phyloP scores from a whole-genome alignment of 2,888 invertebrate species.

The Campaea margaritaria region DNA sequence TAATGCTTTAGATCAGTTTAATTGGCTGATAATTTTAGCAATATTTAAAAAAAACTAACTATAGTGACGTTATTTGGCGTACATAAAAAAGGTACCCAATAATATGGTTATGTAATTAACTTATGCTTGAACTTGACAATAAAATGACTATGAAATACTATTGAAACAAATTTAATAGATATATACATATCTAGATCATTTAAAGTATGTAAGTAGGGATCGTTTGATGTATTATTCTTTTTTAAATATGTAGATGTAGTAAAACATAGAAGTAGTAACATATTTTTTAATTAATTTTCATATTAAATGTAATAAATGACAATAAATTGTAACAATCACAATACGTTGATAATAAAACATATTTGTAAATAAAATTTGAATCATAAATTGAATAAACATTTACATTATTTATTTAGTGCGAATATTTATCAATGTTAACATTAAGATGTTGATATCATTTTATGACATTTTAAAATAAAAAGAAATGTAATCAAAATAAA shows the following conservation, averaged over 20 bases:
- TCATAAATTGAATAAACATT: slow-evolving; percentile 47
- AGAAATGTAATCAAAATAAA: slow-evolving; percentile 65
- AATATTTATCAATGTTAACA: slow-evolving; percentile 82
- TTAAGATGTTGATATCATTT: slow-evolving; percentile 85
- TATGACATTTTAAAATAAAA: slow-evolving; percentile 84
- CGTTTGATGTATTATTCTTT: slow-evolving; percentile 14
- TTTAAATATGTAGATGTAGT: slow-evolving; percentile 27
- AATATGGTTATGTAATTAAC: too few species aligned
- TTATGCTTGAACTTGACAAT: slow-evolving; percentile 8
- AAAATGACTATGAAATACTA: slow-evolving; percentile 7
- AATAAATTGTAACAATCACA: slow-evolving; percentile 72
- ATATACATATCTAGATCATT: slow-evolving; percentile 30
- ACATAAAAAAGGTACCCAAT: neutral
- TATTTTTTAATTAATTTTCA: slow-evolving; percentile 33
- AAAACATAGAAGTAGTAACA: slow-evolving; percentile 10
- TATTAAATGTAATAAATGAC: slow-evolving; percentile 52
- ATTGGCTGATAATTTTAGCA: neutral
- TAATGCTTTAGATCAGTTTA: neutral
- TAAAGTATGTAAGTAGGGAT: neutral
- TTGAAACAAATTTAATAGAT: slow-evolving; percentile 1
- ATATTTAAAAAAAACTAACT: neutral
- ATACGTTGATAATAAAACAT: slow-evolving; percentile 22
- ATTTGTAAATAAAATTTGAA: slow-evolving; percentile 38
- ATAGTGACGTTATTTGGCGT: neutral
- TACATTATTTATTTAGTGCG: slow-evolving; percentile 52